Evolutionary conservation across 1,140 invertebrate genomes (phyloP).

Genomic region (Lepeophtheirus salmonis): DNA sequence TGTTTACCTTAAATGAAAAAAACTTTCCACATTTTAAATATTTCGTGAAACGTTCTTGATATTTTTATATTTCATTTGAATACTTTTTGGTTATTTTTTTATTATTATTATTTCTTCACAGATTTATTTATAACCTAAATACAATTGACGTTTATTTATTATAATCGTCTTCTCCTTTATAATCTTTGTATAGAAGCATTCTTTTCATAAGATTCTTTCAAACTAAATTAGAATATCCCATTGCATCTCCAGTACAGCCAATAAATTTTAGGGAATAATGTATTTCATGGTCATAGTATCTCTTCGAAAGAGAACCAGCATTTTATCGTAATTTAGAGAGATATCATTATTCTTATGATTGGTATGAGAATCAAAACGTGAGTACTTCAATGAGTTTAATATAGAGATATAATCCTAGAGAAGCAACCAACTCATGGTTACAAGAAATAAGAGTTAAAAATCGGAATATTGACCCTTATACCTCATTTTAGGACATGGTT

Average conservation of each 20-base stretch:
- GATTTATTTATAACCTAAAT: too few species aligned
- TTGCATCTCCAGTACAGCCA: neutral
- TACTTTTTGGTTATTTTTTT: too few species aligned
- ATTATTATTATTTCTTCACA: too few species aligned
- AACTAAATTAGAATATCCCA: neutral
- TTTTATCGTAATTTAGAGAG: neutral
- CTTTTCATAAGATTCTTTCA: neutral
- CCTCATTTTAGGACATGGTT: constrained; percentile 88
- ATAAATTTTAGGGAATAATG: neutral
- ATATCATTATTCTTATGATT: neutral
- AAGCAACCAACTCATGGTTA: constrained; percentile 65
- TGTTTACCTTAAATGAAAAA: too few species aligned
- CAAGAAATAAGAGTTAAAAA: constrained; percentile 83
- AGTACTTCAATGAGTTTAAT: constrained; percentile 50
- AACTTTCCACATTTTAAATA: too few species aligned
- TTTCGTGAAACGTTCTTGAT: too few species aligned
- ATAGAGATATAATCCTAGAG: constrained; percentile 46
- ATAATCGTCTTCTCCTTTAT: neutral
- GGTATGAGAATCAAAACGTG: constrained; percentile 33
- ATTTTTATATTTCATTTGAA: too few species aligned
- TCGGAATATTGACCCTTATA: constrained; percentile 77
- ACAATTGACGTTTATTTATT: too few species aligned
- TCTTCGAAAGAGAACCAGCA: neutral
- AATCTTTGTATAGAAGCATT: neutral
- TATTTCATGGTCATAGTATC: neutral